phyloP scores from a whole-genome alignment of 2,113 vertebrate genomes.

The Rhadina sibilatrix region DNA sequence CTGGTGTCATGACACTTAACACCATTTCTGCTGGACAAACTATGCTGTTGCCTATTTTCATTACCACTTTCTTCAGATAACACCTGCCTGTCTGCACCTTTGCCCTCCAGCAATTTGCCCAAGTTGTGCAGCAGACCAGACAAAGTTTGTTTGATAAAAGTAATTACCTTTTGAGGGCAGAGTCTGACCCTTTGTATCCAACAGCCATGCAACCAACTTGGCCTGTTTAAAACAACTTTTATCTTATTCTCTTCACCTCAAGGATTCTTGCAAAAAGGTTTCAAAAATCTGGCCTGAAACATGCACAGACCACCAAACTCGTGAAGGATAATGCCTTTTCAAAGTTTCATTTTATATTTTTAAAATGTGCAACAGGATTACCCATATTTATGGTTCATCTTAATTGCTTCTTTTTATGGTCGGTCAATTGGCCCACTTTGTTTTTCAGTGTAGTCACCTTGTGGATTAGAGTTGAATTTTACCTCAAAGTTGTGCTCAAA shows the following conservation, averaged over 20 bases:
- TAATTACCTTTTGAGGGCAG: neutral
- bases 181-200: neutral
- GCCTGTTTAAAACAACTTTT: neutral
- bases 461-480: neutral
- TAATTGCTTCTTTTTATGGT: neutral
- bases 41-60: neutral
- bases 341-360: neutral
- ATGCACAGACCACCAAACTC: neutral
- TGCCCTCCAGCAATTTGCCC: neutral
- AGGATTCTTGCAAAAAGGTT: neutral
- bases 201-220: neutral
- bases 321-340: neutral
- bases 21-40: neutral
- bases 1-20: neutral
- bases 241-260: neutral
- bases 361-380: neutral
- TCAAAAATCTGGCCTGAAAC: neutral
- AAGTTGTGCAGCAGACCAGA: neutral
- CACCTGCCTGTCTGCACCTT: neutral
- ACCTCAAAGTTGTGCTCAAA: neutral
- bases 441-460: neutral
- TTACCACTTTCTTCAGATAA: neutral
- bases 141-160: neutral
- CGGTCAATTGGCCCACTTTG: neutral
- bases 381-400: neutral